Percentiles rank a stretch among this genome's conserved stretches.
Evolutionary conservation across 2,888 invertebrate species (phyloP).

Genomic region (Priocnemis perturbator): DNA sequence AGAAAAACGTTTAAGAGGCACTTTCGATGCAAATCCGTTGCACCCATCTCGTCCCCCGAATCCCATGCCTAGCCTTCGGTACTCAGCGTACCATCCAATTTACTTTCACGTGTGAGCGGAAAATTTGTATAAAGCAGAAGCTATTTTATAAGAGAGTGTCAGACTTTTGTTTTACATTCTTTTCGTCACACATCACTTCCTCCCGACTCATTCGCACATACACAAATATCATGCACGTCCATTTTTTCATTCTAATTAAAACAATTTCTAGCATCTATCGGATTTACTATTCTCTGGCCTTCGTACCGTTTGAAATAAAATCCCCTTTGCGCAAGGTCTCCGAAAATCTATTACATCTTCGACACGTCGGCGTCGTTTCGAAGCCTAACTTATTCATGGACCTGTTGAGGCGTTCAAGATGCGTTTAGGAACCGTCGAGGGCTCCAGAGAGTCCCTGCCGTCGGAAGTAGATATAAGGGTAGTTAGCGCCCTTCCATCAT

Average conservation of each 20-base stretch:
- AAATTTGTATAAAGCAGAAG: conserved; percentile 43
- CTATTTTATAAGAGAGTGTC: conserved; percentile 14
- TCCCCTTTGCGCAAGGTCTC: too few relatives aligned
- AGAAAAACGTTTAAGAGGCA: conserved; percentile 68
- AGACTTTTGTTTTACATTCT: background rate
- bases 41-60: conserved; percentile 45
- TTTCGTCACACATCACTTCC: background rate
- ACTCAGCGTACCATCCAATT: conserved; percentile 56
- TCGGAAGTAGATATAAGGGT: conserved; percentile 67
- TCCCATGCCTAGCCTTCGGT: conserved; percentile 32
- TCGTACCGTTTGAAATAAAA: too few relatives aligned
- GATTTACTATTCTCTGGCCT: too few relatives aligned
- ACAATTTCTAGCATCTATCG: too few relatives aligned
- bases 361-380: conserved; percentile 46
- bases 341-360: conserved; percentile 62
- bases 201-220: too few relatives aligned
- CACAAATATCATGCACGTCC: too few relatives aligned
- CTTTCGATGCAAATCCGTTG: conserved; percentile 73
- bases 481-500: conserved; percentile 67
- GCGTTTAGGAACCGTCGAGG: conserved; percentile 66
- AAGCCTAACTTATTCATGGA: conserved; percentile 73
- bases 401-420: conserved; percentile 74
- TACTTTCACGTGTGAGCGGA: conserved; percentile 48
- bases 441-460: conserved; percentile 49
- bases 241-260: too few relatives aligned